Conservation (phyloP, 2,888 invertebrate species). For the Monopis laevigella region DNA sequence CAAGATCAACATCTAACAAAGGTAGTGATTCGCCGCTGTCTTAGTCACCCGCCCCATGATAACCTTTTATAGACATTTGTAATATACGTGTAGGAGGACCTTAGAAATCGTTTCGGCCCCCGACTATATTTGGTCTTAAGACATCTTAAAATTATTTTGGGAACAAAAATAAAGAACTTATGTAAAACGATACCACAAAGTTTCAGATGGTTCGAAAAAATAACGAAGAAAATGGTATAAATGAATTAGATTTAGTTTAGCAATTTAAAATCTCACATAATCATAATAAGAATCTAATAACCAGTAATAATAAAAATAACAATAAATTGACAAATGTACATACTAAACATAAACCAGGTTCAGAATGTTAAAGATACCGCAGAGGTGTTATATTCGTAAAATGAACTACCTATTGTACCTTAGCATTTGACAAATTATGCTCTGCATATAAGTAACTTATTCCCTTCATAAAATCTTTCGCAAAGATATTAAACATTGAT, state of each 20-base stretch:
- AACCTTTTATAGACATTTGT: slow-evolving; percentile 60
- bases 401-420: slow-evolving; percentile 42
- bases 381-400: slow-evolving; percentile 37
- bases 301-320: too few relatives aligned
- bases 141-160: slow-evolving; percentile 17
- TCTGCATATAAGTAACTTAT: too few relatives aligned
- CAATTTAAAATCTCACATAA: too few relatives aligned
- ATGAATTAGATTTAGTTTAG: too few relatives aligned
- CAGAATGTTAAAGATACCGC: slow-evolving; percentile 21
- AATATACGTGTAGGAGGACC: slow-evolving; percentile 50
- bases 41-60: slow-evolving; percentile 52
- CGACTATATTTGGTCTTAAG: slow-evolving; percentile 40
- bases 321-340: too few relatives aligned
- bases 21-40: slow-evolving; percentile 52
- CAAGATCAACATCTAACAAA: slow-evolving; percentile 55
- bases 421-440: slow-evolving; percentile 37
- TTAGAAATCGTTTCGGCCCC: slow-evolving; percentile 39
- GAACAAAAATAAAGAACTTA: slow-evolving; percentile 1
- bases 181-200: slow-evolving; percentile 9
- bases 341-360: not conserved
- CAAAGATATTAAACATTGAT: too few relatives aligned
- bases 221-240: not conserved
- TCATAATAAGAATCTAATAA: too few relatives aligned
- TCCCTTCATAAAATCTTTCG: too few relatives aligned
- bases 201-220: slow-evolving; percentile 1